Conservation (phyloP, 2,888 invertebrate species). For the Dascillus cervinus region DNA sequence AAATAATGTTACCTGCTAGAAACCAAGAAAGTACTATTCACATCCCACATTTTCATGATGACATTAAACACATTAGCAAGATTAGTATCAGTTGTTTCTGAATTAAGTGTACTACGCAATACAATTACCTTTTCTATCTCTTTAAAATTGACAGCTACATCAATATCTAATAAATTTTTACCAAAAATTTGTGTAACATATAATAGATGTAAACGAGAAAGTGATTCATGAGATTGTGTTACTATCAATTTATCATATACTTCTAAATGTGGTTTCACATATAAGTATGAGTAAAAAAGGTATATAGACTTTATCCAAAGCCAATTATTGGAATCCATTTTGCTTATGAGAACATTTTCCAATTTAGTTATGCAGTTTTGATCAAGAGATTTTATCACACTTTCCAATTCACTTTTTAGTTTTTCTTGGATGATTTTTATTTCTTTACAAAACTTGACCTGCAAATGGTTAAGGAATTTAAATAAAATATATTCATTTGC, state of each 20-base stretch:
- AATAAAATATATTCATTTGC: conserved; percentile 10
- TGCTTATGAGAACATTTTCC: conserved; percentile 20
- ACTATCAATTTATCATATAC: conserved; percentile 22
- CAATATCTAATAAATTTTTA: conserved; percentile 23
- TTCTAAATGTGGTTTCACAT: conserved; percentile 12
- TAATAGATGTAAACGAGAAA: conserved; percentile 18
- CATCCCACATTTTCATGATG: too few relatives aligned
- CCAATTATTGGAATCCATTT: conserved; percentile 21
- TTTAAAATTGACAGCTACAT: too few relatives aligned
- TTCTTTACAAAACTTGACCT: conserved; percentile 36
- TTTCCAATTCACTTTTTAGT: conserved; percentile 28
- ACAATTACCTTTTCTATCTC: too few relatives aligned
- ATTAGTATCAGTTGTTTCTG: too few relatives aligned
- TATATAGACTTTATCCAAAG: conserved; percentile 29
- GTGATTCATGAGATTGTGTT: conserved; percentile 10
- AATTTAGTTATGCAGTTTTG: conserved; percentile 23
- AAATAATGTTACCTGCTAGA: too few relatives aligned
- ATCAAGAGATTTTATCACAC: conserved; percentile 23
- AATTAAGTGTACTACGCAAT: too few relatives aligned
- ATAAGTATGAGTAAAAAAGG: conserved; percentile 23
- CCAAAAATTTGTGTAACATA: conserved; percentile 33
- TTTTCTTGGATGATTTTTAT: conserved; percentile 25
- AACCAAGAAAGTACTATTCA: too few relatives aligned
- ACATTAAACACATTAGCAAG: too few relatives aligned
- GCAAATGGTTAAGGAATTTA: conserved; percentile 21